Evolutionary conservation across 2,797 vertebrate species (phyloP), one percentile per base, ranked within the genome.

Genomic region (Chrysocyon brachyurus): DNA sequence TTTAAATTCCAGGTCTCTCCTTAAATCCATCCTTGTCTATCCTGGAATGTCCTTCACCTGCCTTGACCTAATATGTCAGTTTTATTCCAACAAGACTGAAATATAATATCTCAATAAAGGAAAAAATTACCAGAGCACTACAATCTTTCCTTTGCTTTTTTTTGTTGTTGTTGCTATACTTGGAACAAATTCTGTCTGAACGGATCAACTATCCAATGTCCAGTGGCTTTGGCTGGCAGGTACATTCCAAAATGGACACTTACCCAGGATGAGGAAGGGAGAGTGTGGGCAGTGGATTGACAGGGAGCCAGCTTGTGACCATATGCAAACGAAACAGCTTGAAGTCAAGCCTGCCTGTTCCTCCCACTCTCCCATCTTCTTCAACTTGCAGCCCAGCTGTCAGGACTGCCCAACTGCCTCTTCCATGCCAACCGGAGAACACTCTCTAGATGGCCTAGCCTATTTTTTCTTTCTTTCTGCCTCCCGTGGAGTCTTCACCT

Each of bases 281-380:
- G 4, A 31, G 16, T 9, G 15, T 31, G n/a, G 33, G 17, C 36
- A 1, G 28, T 2, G n/a, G 92, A 56, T 12, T 73, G 92, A 88
- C 22, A 96, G 31, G 81, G 17, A 87, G 59, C 36, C 85, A 91
- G 92, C 36, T 75, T 54, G 28, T 3, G 70, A 77, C 57, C 96
- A 49, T 56, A 79, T 36, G 49, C 33, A 81, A 52, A 86, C 61
- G 14, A 19, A 97, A 75, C 17, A 81, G 33, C 12, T 82, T 66
- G 11, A 96, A 49, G 72, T 87, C 72, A 49, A 66, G 19, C 15
- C 63, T 66, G 78, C 15, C 2, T 49, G 0, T 24, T 68, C 87
- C 19, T 10, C 36, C 93, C 83, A 73, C n/a, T 73, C 52, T 17
- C 14, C n/a, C 78, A 52, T 77, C 87, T 54, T 85, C 7, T 72